These are phyloP conservation scores for Ectropis crepuscularia DNA, from an alignment of 2,888 invertebrate genomes.

Conservation along the genomic window DNA sequence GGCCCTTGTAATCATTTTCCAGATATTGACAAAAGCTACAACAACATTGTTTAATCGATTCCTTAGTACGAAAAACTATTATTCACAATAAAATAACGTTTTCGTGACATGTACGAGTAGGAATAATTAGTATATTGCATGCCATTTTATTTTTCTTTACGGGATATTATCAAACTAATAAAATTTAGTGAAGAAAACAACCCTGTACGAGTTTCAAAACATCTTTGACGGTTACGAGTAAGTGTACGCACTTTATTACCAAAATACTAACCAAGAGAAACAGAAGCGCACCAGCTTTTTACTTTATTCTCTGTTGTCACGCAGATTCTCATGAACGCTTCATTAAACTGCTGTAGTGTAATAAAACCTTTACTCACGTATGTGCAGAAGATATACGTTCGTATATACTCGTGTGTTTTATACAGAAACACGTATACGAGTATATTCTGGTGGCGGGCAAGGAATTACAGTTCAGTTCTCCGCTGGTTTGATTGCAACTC, in stretches of 20 bases:
- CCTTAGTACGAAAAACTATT: too few relatives aligned
- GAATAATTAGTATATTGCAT: too few relatives aligned
- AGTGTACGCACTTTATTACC: background rate
- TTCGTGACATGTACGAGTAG: too few relatives aligned
- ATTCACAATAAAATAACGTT: too few relatives aligned
- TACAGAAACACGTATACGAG: background rate
- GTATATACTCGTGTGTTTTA: background rate
- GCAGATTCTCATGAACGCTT: background rate
- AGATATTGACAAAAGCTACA: too few relatives aligned
- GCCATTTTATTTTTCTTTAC: too few relatives aligned
- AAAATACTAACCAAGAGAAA: background rate
- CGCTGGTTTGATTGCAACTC: constrained; percentile 40
- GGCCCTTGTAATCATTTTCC: too few relatives aligned
- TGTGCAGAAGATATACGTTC: constrained; percentile 4
- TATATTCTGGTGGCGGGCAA: background rate
- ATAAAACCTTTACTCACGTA: constrained; percentile 2
- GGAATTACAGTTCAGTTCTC: constrained; percentile 27
- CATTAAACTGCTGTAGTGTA: constrained; percentile 1
- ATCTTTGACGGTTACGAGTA: too few relatives aligned
- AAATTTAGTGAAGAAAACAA: too few relatives aligned
- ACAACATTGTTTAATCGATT: too few relatives aligned
- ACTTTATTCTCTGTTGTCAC: background rate
- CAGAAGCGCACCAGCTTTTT: background rate
- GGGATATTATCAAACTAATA: too few relatives aligned
- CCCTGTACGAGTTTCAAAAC: too few relatives aligned